Evolutionary conservation across 2,888 invertebrate genomes (phyloP), one percentile per base, ranked within the genome.

Genomic region (Luffia ferchaultella): DNA sequence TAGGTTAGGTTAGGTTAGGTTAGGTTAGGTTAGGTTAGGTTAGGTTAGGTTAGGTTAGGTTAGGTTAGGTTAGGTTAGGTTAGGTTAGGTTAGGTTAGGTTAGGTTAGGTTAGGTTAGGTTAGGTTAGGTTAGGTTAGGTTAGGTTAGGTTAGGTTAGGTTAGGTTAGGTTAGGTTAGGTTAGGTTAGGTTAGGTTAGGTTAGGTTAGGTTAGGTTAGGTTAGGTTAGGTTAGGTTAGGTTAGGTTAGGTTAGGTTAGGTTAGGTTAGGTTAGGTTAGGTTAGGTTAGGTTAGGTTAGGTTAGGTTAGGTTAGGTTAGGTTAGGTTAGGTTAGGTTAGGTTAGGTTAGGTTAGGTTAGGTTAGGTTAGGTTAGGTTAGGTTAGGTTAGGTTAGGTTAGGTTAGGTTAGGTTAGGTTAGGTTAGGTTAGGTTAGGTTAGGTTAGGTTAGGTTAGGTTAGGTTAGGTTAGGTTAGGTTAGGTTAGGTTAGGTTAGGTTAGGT

Each of bases 11-110:
- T 54, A 55, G 55, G 57, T 57, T 57, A 57, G 55, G 57, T 57
- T 57, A 56, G 55, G 57, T 56, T 56, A 56, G 57, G 57, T 55
- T 57, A 55, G 55, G 57, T 55, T 54, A 52, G 54, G 54, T 56
- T 54, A 53, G 54, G 57, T 54, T 55, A 55, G 54, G 54, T 54
- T 56, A 51, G 54, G 54, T 52, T 55, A 45, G 49, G 54, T 52
- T 53, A 54, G 55, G 57, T 52, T 52, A 49, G 52, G 52, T 50
- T 52, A 49, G 52, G 53, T 51, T 53, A 47, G 49, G 53, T 50
- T 50, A 50, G 50, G 54, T 54, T 54, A 54, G 54, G 52, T 54
- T 54, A 52, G 52, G 54, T 50, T 52, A 52, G 52, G 54, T 54
- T 54, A 50, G 52, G 54, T 50, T 54, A 50, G 52, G 52, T 54